These are phyloP conservation scores for Spinibarbus caldwelli DNA, from an alignment of 2,797 vertebrate species.

Conservation along the genomic window DNA sequence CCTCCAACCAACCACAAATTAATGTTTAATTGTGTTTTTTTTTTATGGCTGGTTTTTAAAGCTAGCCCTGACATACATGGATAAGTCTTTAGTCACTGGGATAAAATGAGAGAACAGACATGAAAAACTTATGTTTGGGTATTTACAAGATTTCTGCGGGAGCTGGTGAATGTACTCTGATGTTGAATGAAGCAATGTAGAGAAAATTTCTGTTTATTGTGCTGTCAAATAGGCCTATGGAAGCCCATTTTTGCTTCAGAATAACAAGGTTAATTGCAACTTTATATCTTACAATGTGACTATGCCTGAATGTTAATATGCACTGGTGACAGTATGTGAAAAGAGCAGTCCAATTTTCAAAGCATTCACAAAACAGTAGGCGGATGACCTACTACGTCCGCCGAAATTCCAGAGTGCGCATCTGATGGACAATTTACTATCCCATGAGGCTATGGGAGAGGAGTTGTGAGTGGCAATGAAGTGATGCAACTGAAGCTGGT, in stretches of 20 bases:
- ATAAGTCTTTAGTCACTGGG: not conserved
- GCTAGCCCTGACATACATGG: not conserved
- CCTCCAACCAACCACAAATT: not conserved
- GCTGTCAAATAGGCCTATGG: not conserved
- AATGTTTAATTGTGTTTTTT: slow-evolving; percentile 42
- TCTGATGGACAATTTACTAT: not conserved
- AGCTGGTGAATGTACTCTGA: not conserved
- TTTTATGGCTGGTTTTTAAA: slow-evolving; percentile 24
- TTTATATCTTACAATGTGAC: not conserved
- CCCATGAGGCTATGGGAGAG: not conserved
- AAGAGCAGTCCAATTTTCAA: not conserved
- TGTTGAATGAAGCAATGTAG: not conserved
- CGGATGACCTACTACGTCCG: not conserved
- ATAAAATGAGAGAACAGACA: slow-evolving; percentile 16
- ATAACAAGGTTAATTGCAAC: not conserved
- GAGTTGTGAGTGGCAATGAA: not conserved
- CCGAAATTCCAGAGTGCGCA: not conserved
- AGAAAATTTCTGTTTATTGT: not conserved
- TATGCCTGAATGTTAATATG: not conserved
- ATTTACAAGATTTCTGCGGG: not conserved
- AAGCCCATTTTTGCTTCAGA: not conserved
- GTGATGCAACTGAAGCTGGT: not conserved
- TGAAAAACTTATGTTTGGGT: not conserved
- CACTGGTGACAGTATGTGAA: not conserved
- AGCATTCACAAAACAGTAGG: not conserved